These are phyloP conservation scores for Remorina albescens DNA, from an alignment of 2,797 vertebrate species.

Conservation along the genomic window DNA sequence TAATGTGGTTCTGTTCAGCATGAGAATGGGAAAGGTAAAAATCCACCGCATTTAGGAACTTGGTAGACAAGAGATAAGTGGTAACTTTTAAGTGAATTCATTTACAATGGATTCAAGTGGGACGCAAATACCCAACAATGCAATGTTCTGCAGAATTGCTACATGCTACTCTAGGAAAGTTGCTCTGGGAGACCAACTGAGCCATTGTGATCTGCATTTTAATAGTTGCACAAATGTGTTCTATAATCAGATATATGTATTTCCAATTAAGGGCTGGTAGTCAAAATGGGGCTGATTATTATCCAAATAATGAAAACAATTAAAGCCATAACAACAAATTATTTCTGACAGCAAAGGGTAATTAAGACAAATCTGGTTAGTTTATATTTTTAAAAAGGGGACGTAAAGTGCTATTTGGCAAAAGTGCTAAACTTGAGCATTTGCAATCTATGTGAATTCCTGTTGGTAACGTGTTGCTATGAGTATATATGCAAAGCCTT, in stretches of 20 bases:
- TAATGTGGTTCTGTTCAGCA: constrained; percentile 2
- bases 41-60: not conserved
- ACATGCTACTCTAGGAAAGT: not conserved
- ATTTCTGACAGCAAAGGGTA: not conserved
- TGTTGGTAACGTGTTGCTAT: not conserved
- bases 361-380: not conserved
- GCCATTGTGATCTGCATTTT: not conserved
- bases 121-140: not conserved
- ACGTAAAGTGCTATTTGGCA: not conserved
- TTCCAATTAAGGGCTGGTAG: not conserved
- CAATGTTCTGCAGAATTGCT: constrained; percentile 2
- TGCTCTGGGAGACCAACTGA: not conserved
- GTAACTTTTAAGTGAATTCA: constrained; percentile 5
- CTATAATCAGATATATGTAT: not conserved
- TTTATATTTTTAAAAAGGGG: constrained; percentile 6
- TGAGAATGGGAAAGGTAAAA: not conserved
- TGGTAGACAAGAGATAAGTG: not conserved
- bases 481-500: not conserved
- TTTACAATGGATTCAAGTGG: constrained; percentile 12
- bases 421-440: not conserved
- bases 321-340: not conserved
- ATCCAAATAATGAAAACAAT: not conserved
- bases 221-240: not conserved
- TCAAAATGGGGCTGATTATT: not conserved
- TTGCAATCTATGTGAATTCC: not conserved